Conservation (phyloP, 2,113 vertebrate species). For the Lagopus muta region DNA sequence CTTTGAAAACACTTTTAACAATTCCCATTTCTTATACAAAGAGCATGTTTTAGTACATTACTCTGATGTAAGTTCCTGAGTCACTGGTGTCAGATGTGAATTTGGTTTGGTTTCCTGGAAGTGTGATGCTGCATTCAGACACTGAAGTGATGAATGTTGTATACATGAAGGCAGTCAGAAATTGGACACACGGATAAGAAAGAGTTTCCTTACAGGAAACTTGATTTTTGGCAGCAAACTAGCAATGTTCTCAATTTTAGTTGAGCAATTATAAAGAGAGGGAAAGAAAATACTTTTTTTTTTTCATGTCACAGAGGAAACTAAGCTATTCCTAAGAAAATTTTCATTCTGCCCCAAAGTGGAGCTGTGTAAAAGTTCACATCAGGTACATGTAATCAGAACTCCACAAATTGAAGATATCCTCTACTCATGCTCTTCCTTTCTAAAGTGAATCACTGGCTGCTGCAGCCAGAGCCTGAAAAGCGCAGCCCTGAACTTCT, state of each 20-base stretch:
- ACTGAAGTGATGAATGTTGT: background rate
- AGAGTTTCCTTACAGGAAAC: constrained; percentile 22
- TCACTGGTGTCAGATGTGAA: constrained; percentile 40
- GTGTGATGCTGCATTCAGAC: constrained; percentile 23
- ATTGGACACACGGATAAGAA: background rate
- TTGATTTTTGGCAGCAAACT: constrained; percentile 8
- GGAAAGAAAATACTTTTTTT: background rate
- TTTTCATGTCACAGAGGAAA: background rate
- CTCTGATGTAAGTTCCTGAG: constrained; percentile 12
- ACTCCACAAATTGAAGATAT: background rate
- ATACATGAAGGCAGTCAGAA: background rate
- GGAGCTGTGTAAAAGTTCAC: background rate
- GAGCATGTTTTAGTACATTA: background rate
- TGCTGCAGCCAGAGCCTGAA: background rate
- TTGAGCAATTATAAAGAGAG: background rate
- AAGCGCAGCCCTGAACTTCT: background rate
- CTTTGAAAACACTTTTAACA: constrained; percentile 3
- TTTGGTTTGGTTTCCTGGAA: constrained; percentile 58
- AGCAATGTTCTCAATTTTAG: background rate
- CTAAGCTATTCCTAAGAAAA: background rate
- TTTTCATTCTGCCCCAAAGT: background rate
- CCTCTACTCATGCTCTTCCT: background rate
- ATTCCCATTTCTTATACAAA: constrained; percentile 8
- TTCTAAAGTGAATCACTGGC: background rate
- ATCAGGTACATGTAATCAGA: fast-evolving